phyloP scores from a whole-genome alignment of 2,797 vertebrate species.

The Typhlichthys eigenmanni region DNA sequence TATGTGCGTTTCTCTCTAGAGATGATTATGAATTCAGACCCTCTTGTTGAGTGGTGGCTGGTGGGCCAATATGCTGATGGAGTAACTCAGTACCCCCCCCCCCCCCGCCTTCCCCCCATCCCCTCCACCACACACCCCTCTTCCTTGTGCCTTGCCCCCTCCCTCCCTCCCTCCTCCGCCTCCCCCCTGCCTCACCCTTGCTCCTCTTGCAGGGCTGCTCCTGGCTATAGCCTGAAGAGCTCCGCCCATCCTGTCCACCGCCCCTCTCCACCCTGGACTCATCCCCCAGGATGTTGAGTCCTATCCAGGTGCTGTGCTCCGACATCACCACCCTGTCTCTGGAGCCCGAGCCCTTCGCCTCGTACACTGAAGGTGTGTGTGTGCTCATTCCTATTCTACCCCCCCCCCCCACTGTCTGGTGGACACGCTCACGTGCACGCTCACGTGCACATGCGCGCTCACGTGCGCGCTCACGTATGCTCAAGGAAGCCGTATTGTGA shows the following conservation, averaged over 20 bases:
- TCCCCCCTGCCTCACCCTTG: slow-evolving; percentile 56
- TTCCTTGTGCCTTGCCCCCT: slow-evolving; percentile 1
- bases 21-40: no score
- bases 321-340: slow-evolving; percentile 83
- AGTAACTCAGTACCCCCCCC: slow-evolving; percentile 68
- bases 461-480: background rate
- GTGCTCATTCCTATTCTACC: slow-evolving; percentile 65
- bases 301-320: slow-evolving; percentile 83
- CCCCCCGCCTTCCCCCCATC: slow-evolving; percentile 17
- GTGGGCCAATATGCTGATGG: slow-evolving; percentile 30
- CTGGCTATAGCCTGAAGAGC: slow-evolving; percentile 82
- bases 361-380: slow-evolving; percentile 82
- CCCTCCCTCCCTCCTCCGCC: background rate
- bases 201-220: slow-evolving; percentile 81
- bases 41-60: no score
- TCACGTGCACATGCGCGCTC: slow-evolving; percentile 43
- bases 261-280: slow-evolving; percentile 79
- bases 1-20: no score
- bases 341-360: slow-evolving; percentile 82
- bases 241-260: slow-evolving; percentile 75
- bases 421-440: slow-evolving; percentile 29
- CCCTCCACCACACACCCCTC: slow-evolving; percentile 3
- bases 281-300: slow-evolving; percentile 82
- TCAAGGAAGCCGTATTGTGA: background rate
- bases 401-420: slow-evolving; percentile 6